Base-by-base conservation (phyloP, 1,140 invertebrate genomes). In the Hydropsyche tenuis region DNA sequence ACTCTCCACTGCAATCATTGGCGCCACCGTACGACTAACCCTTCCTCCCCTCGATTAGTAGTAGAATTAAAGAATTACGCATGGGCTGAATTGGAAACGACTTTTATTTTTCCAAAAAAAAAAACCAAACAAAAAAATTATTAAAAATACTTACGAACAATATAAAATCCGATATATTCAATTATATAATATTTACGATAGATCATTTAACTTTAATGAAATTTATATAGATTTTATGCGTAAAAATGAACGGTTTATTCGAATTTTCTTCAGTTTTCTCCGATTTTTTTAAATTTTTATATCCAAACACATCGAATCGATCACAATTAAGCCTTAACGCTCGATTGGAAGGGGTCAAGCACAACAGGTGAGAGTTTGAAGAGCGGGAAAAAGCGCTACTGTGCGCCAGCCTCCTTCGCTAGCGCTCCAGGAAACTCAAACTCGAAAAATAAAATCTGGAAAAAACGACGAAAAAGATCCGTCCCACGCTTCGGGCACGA, bases 281-380 rank as follows among this genome's bases (percentile, higher is more conserved):
- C n/a, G n/a, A n/a, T n/a, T n/a, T n/a, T n/a, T n/a, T n/a, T n/a
- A n/a, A n/a, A n/a, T n/a, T n/a, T n/a, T n/a, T n/a, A n/a, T n/a
- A 37, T 37, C 30, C 4, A 51, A n/a, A 20, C 18, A 14, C 30
- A 68, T 16, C 30, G 18, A 72, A 74, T 77, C 75, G 73, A 77
- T 77, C 46, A 48, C 56, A 25, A 27, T 60, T 25, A 14, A 62
- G 68, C 62, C 51, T 75, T 77, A 73, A 75, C 71, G 76, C 70
- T 75, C 73, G 76, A 77, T 77, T 75, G 76, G 75, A 77, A 77
- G 70, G 73, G 76, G 76, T 77, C 73, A 77, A 77, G 76, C 73
- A 51, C 76, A 77, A 77, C 76, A 77, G 76, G 76, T 77, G 74
- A 66, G 48, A n/a, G 22, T 62, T n/a, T n/a, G n/a, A n/a, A n/a